phyloP scores from a whole-genome alignment of 2,888 invertebrate species.

The Arctia plantaginis region DNA sequence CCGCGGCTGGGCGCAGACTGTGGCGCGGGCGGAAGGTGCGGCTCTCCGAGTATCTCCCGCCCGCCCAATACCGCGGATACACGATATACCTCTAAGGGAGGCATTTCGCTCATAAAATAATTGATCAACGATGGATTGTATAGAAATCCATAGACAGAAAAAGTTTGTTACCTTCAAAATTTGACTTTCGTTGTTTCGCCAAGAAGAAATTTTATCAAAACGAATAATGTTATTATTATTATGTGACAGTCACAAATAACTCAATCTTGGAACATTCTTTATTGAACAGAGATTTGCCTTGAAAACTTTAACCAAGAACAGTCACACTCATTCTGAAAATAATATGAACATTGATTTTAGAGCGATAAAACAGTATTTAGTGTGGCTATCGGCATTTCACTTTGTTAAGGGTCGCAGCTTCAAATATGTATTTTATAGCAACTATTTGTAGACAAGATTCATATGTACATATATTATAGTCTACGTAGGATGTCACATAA shows the following conservation, averaged over 20 bases:
- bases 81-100: constrained; percentile 54
- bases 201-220: neutral
- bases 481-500: neutral
- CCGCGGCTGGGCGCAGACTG: constrained; percentile 61
- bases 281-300: neutral
- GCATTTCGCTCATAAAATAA: constrained; percentile 3
- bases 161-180: neutral
- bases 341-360: too few relatives aligned
- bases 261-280: neutral
- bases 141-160: neutral
- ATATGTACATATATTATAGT: neutral
- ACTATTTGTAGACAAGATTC: neutral
- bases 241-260: neutral
- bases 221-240: neutral
- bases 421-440: neutral
- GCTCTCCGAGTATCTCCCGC: constrained; percentile 60
- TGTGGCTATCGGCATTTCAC: neutral
- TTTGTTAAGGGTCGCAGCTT: neutral
- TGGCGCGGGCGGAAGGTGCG: constrained; percentile 63
- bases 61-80: constrained; percentile 62
- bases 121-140: constrained; percentile 1
- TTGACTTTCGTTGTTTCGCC: neutral
- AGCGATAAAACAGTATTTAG: neutral
- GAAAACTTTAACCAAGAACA: neutral
- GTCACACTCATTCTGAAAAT: neutral